Conservation (phyloP, 2,113 vertebrate genomes). For the Cyprinodon tularosa region DNA sequence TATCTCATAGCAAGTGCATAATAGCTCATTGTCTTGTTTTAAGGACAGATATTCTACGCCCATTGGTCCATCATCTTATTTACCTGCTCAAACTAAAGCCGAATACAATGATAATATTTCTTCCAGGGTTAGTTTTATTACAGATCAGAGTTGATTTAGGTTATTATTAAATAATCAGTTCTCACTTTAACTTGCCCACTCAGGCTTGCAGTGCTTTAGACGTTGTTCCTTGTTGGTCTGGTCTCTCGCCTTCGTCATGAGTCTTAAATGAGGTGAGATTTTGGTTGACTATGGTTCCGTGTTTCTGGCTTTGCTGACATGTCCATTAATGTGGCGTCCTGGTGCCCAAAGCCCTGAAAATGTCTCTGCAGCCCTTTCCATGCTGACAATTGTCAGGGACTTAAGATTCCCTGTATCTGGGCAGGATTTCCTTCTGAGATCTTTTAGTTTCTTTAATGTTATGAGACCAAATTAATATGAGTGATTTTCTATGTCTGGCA, state of each 20-base stretch:
- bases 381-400: not conserved
- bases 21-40: no score
- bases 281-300: not conserved
- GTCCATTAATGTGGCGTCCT: not conserved
- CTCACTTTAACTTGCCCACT: no score
- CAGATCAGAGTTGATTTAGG: no score
- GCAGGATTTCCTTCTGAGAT: not conserved
- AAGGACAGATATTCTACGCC: no score
- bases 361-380: not conserved
- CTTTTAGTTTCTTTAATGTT: not conserved
- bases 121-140: no score
- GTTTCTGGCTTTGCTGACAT: no score
- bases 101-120: no score
- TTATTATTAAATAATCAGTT: no score
- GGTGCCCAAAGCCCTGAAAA: not conserved
- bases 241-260: not conserved
- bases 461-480: not conserved
- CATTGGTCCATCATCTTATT: no score
- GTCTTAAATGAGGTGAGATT: no score
- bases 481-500: not conserved
- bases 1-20: no score
- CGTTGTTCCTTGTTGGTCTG: not conserved
- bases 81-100: no score
- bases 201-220: not conserved
- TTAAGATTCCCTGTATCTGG: not conserved